Evolutionary conservation across 2,797 vertebrate species (phyloP), one percentile per base, ranked within the genome.

Genomic region (Neosalanx taihuensis): DNA sequence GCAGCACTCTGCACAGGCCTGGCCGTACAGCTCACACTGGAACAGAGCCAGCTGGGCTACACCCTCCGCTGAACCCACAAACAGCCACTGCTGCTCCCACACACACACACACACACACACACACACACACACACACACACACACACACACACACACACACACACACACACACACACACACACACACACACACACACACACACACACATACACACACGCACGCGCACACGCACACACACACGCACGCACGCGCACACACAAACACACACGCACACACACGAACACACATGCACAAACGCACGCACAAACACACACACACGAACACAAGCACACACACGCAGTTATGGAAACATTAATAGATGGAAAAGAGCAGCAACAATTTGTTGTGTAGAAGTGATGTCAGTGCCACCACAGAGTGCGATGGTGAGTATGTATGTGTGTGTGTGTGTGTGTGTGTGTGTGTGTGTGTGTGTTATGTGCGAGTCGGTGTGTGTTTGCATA

Each of bases 21-120:
- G 93, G 67, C 95, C 95, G 0, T 95, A 96, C 74, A 94, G 88
- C 84, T 95, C 94, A 49, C 95, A 96, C 83, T 94, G 94, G 84
- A 93, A 94, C 76, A 95, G 86, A 62, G 91, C 88, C 72, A 96
- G 85, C 89, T 92, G 95, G 72, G 93, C 90, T 76, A 96, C 88
- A 13, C 94, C 94, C 4, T 93, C 92, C 65, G 78, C 86, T 67
- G 93, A 93, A 80, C 92, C 92, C 68, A 92, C 92, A 79, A 90
- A 93, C 86, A 93, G 78, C 91, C 91, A 93, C 89, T 93, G 91
- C 78, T 89, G 81, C 57, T 12, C 56, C 5, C 6, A 10, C 37
- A 30, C 33, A 64, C 69, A 70, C 37, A 66, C 9, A 58, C 12
- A 0, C n/a, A 37, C 3, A 18, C 3, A 29, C 7, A 20, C 0